These are phyloP conservation scores for Actinernus sp. DNA, from an alignment of 92 coral and sea anemone genomes.

Conservation along the genomic window DNA sequence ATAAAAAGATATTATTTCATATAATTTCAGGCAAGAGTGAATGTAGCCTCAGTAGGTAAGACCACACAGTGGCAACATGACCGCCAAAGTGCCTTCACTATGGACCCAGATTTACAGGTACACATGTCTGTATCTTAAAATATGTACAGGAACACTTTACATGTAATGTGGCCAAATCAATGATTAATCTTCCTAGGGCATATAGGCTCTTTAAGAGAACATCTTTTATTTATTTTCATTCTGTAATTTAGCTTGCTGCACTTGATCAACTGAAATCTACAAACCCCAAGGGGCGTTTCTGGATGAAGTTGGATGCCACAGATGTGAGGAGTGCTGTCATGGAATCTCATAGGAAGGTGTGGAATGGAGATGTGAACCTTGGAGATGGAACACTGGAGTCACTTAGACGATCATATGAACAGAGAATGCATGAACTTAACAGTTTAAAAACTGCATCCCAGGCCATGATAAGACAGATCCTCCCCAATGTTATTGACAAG, in stretches of 20 bases:
- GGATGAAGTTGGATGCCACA: constrained; percentile 36
- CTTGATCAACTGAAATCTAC: constrained; percentile 22
- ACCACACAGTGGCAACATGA: no score
- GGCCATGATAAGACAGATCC: neutral
- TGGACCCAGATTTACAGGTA: no score
- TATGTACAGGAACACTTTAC: no score
- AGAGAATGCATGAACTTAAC: neutral
- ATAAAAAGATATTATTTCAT: no score
- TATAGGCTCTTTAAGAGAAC: no score
- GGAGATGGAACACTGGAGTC: constrained; percentile 15
- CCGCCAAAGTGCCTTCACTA: no score
- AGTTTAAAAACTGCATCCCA: neutral
- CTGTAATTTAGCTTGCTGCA: neutral
- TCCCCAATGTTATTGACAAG: neutral
- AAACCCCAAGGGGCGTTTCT: constrained; percentile 30
- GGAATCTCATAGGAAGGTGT: constrained; percentile 18
- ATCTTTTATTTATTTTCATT: neutral
- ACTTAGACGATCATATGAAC: neutral
- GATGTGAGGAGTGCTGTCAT: constrained; percentile 23
- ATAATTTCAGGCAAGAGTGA: no score
- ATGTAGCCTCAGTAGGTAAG: no score
- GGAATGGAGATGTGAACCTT: constrained; percentile 33
- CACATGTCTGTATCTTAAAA: no score
- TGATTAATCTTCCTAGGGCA: no score
- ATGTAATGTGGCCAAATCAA: no score